Evolutionary conservation across 2,797 vertebrate genomes (phyloP), one percentile per base, ranked within the genome.

Genomic region (Siniperca obscura): DNA sequence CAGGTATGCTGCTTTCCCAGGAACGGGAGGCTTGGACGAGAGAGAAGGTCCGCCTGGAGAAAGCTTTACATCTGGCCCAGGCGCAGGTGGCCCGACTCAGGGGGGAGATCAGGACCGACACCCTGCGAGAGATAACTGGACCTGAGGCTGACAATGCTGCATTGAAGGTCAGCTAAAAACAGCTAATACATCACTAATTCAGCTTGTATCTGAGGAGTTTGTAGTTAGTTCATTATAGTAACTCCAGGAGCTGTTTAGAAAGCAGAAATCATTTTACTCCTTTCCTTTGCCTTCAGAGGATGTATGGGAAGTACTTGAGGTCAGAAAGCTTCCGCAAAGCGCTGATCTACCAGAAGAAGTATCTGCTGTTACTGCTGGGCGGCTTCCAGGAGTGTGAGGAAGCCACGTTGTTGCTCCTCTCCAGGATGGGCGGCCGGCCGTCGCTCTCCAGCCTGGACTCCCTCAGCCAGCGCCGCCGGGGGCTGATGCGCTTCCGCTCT

Each of bases 361-460:
- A 99, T 25, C 94, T 99, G 89, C 95, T 99, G 93, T 95, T 99
- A 75, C 93, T 99, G 78, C 93, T 99, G 21, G 98, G 98, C 0
- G 98, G 98, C 0, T 99, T 99, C 94, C 97, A 99, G 91, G 98
- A 99, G 87, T 99, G 98, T 62, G 98, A 99, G 91, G 97, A 98
- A 50, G 98, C 97, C 84, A 99, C 98, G 0, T 92, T 99, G 60
- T 93, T 95, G 1, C 95, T 99, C n/a, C 97, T 99, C 42, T 95
- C 96, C 78, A 95, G 96, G 70, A 99, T 99, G 97, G 98, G 97
- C 0, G 96, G 97, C 0, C 96, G 95, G 9, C 97, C 97, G 0
- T 90, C 95, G 14, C 95, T 94, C 76, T 94, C 95, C 1, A 91
- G 94, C 68, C 90, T 96, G 0, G 96, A 98, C 71, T 80, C 95